phyloP scores from a whole-genome alignment of 2,797 vertebrate species.

The Aphelocoma californica region DNA sequence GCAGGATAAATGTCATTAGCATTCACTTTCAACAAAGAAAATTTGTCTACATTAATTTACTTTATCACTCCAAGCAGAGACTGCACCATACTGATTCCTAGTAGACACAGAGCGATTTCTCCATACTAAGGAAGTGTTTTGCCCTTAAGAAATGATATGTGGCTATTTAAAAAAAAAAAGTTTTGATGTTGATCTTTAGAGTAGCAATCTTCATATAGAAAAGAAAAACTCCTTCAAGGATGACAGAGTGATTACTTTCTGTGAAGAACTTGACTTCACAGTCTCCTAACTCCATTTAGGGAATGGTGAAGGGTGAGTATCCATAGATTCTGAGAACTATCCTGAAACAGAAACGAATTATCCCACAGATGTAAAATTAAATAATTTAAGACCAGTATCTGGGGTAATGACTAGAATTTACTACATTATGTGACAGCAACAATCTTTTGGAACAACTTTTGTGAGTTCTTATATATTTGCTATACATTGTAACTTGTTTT shows the following conservation, averaged over 20 bases:
- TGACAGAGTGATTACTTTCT: neutral
- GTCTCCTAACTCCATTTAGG: neutral
- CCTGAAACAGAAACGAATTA: neutral
- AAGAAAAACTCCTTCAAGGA: neutral
- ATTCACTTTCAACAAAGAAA: conserved; percentile 22
- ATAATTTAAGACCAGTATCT: neutral
- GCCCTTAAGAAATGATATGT: neutral
- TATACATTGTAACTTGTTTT: neutral
- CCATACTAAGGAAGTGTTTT: neutral
- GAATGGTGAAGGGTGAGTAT: neutral
- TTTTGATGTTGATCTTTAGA: neutral
- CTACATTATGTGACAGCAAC: neutral
- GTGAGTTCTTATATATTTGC: neutral
- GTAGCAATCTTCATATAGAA: neutral
- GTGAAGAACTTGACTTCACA: neutral
- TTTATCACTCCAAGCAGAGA: conserved; percentile 27
- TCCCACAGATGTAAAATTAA: neutral
- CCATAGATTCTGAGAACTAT: neutral
- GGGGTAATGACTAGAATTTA: neutral
- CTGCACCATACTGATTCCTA: neutral
- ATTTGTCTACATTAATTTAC: conserved; percentile 4
- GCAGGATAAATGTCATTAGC: conserved; percentile 22
- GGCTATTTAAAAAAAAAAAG: neutral
- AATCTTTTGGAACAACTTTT: neutral
- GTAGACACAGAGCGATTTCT: neutral